Evolutionary conservation across 2,888 invertebrate genomes (phyloP), one percentile per base, ranked within the genome.

Genomic region (Aporophyla lueneburgensis): DNA sequence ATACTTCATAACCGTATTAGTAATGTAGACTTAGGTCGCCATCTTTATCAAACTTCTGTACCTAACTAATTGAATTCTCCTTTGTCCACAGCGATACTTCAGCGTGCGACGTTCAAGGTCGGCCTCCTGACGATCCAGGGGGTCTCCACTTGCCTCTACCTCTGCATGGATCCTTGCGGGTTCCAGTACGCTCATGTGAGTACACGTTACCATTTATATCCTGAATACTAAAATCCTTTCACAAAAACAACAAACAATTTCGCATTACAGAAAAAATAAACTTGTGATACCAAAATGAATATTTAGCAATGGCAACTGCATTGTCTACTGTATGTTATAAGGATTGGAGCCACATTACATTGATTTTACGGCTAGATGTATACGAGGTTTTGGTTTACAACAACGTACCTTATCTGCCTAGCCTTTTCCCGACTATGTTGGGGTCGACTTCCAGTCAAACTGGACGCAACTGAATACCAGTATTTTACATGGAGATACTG

Each of bases 121-220:
- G 98, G 98, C 94, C 98, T 98, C 97, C 97, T 99, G 96, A 98
- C 98, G 97, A 98, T 99, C 95, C 98, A 98, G 97, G 98, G 98
- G 96, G 98, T 98, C 87, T 98, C 98, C 92, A 98, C 98, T 90
- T 98, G 98, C 95, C 97, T 98, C 94, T 98, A 98, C 97, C 97
- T 99, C 95, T 99, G 98, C 96, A 98, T 99, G 98, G 98, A 98
- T 96, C 97, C 97, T 91, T 98, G 98, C 96, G 98, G 98, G 95
- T 97, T 98, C 94, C 98, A 98, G 90, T 99, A 98, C 97, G 98
- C 98, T 95, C 98, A 98, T 98, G 98, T 98, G 97, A 98, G 98
- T 98, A 78, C 19, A 56, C 10, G 51, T 56, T 14, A 19, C 5
- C 62, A 53, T 76, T 67, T 33, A 19, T 24, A 56, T 16, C 19